Conservation (phyloP, 2,888 invertebrate species). For the Eristalis pertinax region DNA sequence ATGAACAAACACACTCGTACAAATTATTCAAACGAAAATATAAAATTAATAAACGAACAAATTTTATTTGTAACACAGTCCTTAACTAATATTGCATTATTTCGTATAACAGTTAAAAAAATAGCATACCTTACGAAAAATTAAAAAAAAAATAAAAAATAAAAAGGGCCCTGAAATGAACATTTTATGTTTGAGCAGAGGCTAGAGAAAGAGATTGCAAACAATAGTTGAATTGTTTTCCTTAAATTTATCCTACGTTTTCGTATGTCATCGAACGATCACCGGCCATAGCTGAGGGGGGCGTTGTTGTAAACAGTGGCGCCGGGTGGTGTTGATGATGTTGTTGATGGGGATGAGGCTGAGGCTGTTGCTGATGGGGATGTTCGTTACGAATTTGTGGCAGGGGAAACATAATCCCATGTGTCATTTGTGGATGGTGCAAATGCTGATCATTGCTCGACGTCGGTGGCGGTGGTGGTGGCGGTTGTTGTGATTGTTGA, state of each 20-base stretch:
- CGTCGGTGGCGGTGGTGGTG: conserved; percentile 77
- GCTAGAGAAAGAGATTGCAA: conserved; percentile 53
- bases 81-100: conserved; percentile 71
- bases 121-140: conserved; percentile 46
- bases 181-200: conserved; percentile 48
- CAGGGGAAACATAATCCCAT: conserved; percentile 80
- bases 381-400: conserved; percentile 78
- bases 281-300: conserved; percentile 77
- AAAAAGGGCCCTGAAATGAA: conserved; percentile 35
- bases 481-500: conserved; percentile 78
- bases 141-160: conserved; percentile 11
- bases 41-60: conserved; percentile 47
- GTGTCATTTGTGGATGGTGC: conserved; percentile 80
- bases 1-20: not conserved
- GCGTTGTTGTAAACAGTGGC: conserved; percentile 77
- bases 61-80: conserved; percentile 66
- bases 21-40: not conserved
- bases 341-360: conserved; percentile 78
- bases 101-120: conserved; percentile 60
- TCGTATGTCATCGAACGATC: conserved; percentile 80
- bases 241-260: conserved; percentile 78
- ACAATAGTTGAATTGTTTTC: conserved; percentile 15
- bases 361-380: conserved; percentile 76
- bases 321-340: conserved; percentile 79
- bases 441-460: conserved; percentile 76